Percentiles rank a stretch among this genome's conserved stretches.
phyloP scores from a whole-genome alignment of 1,140 invertebrate genomes.

The Thaumatotibia leucotreta region DNA sequence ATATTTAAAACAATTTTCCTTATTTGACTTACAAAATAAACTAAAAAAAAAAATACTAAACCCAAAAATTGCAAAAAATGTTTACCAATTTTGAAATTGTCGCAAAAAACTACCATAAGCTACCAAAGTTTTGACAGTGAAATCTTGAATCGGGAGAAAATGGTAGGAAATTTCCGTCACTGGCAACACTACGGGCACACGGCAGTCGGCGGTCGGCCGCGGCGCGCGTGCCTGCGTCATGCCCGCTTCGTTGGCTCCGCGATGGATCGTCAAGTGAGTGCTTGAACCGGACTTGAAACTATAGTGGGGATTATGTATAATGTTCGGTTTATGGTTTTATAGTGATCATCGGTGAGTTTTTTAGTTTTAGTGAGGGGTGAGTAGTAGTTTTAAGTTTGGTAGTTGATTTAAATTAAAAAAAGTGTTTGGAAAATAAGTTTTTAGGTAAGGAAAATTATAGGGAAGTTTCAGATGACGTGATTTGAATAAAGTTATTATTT shows the following conservation, averaged over 20 bases:
- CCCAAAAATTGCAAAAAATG: too few species aligned
- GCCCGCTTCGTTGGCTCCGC: slow-evolving; percentile 34
- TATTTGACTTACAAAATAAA: too few species aligned
- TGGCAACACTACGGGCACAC: slow-evolving; percentile 33
- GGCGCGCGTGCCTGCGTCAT: slow-evolving; percentile 40
- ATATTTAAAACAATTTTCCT: too few species aligned
- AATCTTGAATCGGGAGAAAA: slow-evolving; percentile 27
- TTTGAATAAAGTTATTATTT: too few species aligned
- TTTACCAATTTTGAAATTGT: neutral
- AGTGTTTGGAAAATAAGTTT: neutral
- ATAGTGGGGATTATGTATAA: slow-evolving; percentile 44
- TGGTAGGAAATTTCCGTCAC: slow-evolving; percentile 16
- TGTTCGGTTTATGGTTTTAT: slow-evolving; percentile 62
- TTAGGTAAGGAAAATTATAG: neutral
- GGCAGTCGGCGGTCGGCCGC: slow-evolving; percentile 51
- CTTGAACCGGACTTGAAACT: slow-evolving; percentile 22
- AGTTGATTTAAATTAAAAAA: neutral
- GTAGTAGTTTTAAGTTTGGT: neutral
- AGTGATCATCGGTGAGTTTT: slow-evolving; percentile 72
- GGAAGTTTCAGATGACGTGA: too few species aligned
- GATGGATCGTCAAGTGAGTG: slow-evolving; percentile 50
- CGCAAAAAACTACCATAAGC: neutral
- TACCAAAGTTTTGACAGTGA: neutral
- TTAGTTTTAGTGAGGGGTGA: neutral
- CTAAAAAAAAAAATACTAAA: too few species aligned